A percentile compares a stretch with the other conserved stretches of the same genome.
These are phyloP conservation scores for Scaptomyza tumidula DNA, from an alignment of 2,888 invertebrate species.

Conservation along the genomic window DNA sequence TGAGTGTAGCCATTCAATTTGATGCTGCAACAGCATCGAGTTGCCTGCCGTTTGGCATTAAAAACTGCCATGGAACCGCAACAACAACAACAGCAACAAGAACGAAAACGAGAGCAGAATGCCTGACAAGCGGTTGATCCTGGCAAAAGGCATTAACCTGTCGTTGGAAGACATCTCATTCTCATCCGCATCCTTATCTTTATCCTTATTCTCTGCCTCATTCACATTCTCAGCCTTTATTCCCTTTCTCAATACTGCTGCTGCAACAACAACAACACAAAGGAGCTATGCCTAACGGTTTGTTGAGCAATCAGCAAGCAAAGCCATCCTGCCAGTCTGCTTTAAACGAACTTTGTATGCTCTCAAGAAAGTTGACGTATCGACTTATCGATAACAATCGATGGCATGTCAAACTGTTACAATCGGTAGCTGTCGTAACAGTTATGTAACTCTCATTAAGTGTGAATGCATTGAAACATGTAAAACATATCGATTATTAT, in stretches of 20 bases:
- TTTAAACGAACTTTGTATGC: conserved; percentile 20
- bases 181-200: background rate
- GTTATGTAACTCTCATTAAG: too few species aligned
- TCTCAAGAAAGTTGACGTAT: background rate
- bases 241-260: conserved; percentile 6
- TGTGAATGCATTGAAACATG: background rate
- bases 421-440: too few species aligned
- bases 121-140: conserved; percentile 7
- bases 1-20: conserved; percentile 68
- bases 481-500: background rate
- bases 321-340: too few species aligned
- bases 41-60: conserved; percentile 57
- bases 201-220: background rate
- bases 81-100: conserved; percentile 17
- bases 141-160: conserved; percentile 62
- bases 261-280: conserved; percentile 38
- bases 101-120: conserved; percentile 4
- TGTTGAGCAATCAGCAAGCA: background rate
- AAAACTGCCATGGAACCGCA: conserved; percentile 49
- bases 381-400: background rate
- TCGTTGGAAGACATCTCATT: conserved; percentile 24
- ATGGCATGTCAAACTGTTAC: too few species aligned
- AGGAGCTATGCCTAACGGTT: background rate
- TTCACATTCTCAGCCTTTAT: background rate
- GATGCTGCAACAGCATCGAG: conserved; percentile 57